These are phyloP conservation scores for Anniella stebbinsi DNA, from an alignment of 2,797 vertebrate genomes.

Conservation along the genomic window DNA sequence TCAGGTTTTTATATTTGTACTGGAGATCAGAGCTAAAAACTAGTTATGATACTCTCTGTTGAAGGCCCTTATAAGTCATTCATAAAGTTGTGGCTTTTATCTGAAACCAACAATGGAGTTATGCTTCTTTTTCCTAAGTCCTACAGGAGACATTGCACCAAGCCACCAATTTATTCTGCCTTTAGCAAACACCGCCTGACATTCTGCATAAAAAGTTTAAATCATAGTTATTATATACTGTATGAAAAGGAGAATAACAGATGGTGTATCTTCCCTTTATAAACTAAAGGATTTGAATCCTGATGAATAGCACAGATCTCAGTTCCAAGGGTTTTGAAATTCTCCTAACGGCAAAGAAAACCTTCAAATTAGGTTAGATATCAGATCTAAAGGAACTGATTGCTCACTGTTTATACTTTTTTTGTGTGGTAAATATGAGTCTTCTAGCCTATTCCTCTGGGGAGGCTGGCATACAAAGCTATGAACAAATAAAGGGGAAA, in stretches of 20 bases:
- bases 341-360: not conserved
- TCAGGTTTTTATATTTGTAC: no score
- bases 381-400: not conserved
- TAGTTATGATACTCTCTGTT: not conserved
- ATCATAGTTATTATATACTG: not conserved
- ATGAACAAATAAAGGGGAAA: not conserved
- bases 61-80: not conserved
- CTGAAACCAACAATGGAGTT: not conserved
- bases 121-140: conserved; percentile 51
- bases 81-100: not conserved
- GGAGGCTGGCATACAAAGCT: not conserved
- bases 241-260: not conserved
- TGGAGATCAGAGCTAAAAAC: no score
- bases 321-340: not conserved
- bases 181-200: conserved; percentile 8
- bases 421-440: not conserved
- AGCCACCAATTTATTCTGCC: not conserved
- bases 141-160: conserved; percentile 27
- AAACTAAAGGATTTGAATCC: conserved; percentile 14
- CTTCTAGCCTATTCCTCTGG: not conserved
- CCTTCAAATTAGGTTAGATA: not conserved
- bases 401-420: not conserved
- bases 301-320: not conserved
- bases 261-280: conserved; percentile 26
- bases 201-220: conserved; percentile 27